Percentiles rank a stretch among this genome's conserved stretches.
phyloP scores from a whole-genome alignment of 2,113 vertebrate genomes.

The Ondatra zibethicus region DNA sequence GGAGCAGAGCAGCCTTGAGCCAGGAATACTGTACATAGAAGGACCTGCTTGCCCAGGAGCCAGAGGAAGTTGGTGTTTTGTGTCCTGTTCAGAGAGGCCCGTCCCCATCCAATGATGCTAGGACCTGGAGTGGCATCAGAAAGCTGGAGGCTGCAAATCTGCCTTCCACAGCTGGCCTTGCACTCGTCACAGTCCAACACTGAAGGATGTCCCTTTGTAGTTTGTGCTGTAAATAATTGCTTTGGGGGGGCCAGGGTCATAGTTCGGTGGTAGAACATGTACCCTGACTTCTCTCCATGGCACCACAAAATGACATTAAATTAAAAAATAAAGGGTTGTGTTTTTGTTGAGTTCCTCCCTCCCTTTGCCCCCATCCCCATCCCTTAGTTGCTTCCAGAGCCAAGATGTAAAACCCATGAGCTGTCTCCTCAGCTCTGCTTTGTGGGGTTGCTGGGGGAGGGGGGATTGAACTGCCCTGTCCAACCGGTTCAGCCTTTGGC shows the following conservation, averaged over 20 bases:
- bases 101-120: not conserved
- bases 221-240: constrained; percentile 68
- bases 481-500: constrained; percentile 70
- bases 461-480: constrained; percentile 26
- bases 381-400: too few species aligned
- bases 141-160: not conserved
- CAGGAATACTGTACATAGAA: not conserved
- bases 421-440: not conserved
- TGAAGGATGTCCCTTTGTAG: constrained; percentile 35
- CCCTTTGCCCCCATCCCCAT: not conserved
- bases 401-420: not conserved
- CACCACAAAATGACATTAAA: not conserved
- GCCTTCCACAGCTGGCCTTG: not conserved
- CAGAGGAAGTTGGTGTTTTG: constrained; percentile 36
- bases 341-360: not conserved
- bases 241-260: not conserved
- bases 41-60: constrained; percentile 17
- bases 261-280: not conserved
- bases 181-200: not conserved
- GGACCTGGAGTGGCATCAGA: not conserved
- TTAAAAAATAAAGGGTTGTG: not conserved
- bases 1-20: not conserved
- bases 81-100: constrained; percentile 21
- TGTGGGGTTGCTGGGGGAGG: constrained; percentile 50
- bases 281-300: not conserved